Evolutionary conservation across 2,797 vertebrate species (phyloP).

Genomic region (Leucoraja ocellata): DNA sequence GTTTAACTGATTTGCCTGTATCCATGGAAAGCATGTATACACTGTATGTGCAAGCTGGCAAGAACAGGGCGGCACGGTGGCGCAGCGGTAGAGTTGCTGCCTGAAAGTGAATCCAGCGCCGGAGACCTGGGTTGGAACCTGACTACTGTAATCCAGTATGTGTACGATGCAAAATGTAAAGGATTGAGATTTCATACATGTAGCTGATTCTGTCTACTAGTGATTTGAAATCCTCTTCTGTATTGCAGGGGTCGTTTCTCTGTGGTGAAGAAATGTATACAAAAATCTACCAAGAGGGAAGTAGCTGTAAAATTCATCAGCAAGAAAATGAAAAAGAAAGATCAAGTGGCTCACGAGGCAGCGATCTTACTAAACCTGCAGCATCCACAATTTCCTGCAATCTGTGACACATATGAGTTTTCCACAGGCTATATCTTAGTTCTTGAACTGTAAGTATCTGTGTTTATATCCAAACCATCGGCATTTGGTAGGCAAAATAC

Average conservation of each 20-base stretch:
- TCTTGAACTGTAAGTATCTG: conserved; percentile 78
- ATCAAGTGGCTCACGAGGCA: conserved; percentile 87
- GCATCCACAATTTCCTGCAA: conserved; percentile 79
- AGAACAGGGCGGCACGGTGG: too few relatives aligned
- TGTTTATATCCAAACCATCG: not conserved
- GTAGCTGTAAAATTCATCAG: conserved; percentile 90
- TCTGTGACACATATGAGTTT: conserved; percentile 85
- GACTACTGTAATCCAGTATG: not conserved
- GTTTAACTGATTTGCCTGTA: not conserved
- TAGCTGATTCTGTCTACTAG: not conserved
- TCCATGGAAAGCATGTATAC: too few relatives aligned
- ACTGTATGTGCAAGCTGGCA: too few relatives aligned
- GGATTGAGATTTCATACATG: not conserved
- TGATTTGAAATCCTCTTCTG: conserved; percentile 39
- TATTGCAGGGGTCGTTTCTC: conserved; percentile 81
- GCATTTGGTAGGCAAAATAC: not conserved
- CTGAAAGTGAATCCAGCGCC: too few relatives aligned
- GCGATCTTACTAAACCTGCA: conserved; percentile 80
- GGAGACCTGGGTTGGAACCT: too few relatives aligned
- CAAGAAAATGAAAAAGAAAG: conserved; percentile 96
- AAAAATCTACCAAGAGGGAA: conserved; percentile 82
- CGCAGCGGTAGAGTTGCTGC: too few relatives aligned
- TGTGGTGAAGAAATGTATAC: conserved; percentile 85
- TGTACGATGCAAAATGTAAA: not conserved
- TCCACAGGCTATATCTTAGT: conserved; percentile 77